Percentiles rank a stretch among this genome's conserved stretches.
phyloP scores from a whole-genome alignment of 2,888 invertebrate genomes.

The Drosophila paramelanica region DNA sequence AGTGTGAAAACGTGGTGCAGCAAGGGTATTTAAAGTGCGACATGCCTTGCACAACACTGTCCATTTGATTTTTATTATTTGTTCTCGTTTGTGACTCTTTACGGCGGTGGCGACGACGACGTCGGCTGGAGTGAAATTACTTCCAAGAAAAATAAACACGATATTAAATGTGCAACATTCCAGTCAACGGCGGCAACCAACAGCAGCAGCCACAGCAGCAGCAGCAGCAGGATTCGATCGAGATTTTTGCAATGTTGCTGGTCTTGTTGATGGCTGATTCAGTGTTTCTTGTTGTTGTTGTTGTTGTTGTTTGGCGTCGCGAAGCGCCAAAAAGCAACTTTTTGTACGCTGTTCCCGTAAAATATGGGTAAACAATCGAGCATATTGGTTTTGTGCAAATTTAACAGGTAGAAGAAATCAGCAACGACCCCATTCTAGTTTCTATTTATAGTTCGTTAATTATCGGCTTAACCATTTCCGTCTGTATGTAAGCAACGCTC shows the following conservation, averaged over 20 bases:
- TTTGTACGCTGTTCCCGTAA: not conserved
- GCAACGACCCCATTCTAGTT: no score
- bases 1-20: not conserved
- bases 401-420: no score
- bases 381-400: not conserved
- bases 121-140: slow-evolving; percentile 72
- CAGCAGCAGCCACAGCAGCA: slow-evolving; percentile 6
- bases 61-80: slow-evolving; percentile 18
- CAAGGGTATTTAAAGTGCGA: slow-evolving; percentile 25
- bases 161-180: slow-evolving; percentile 79
- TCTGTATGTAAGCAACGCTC: no score
- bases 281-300: slow-evolving; percentile 1
- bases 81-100: slow-evolving; percentile 17
- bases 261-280: slow-evolving; percentile 10
- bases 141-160: slow-evolving; percentile 79
- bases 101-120: slow-evolving; percentile 21
- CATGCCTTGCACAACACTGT: not conserved
- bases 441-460: no score
- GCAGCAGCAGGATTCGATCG: slow-evolving; percentile 24
- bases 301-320: slow-evolving; percentile 4
- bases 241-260: slow-evolving; percentile 35
- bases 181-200: slow-evolving; percentile 42
- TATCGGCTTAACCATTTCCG: no score
- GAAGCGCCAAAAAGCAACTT: slow-evolving; percentile 25
- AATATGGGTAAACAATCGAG: no score